Base-by-base conservation (phyloP, 2,797 vertebrate species). In the Alectoris magna region DNA sequence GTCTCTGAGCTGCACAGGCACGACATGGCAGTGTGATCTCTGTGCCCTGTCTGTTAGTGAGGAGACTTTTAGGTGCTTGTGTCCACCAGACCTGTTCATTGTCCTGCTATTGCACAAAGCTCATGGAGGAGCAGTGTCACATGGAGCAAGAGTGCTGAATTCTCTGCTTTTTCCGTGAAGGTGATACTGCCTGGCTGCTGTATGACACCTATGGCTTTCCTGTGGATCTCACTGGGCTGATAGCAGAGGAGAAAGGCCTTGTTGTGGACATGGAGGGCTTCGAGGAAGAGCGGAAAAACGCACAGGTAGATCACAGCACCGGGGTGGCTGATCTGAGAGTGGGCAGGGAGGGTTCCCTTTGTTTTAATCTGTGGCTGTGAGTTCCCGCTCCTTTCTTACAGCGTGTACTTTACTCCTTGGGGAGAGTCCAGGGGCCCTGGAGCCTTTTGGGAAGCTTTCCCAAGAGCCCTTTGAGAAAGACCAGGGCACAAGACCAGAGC, bases 141-240 rank as follows among this genome's bases (percentile, higher is more conserved):
- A 0, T 1, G 11, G 73, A 55, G 13, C 26, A 8, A 19, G 38
- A 15, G 29, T 6, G 18, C 24, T 78, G 51, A 92, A 31, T 53
- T 31, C 51, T 86, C 62, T 66, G n/a, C 21, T 67, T 86, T 63
- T 74, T 44, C 11, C 69, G 14, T 66, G 39, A 76, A 99, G 99
- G 99, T 43, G 99, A 99, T 94, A 99, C 99, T 3, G 99, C 99
- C 11, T 99, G 99, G 99, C 97, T 99, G 81, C 93, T 99, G 36
- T 99, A 99, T 7, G 99, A 99, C 97, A 99, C 99, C 1, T 99
- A 99, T 0, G 99, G 99, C 4, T 99, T 99, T 96, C 99, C 99
- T 24, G 98, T 98, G 94, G 99, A 99, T 97, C 98, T 99, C 93
- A 99, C 99, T 1, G 99, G 98, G 27, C 98, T 99, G 75, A 99